Evolutionary conservation across 2,797 vertebrate species (phyloP), one percentile per base, ranked within the genome.

Genomic region (Atherinosoma microstoma): DNA sequence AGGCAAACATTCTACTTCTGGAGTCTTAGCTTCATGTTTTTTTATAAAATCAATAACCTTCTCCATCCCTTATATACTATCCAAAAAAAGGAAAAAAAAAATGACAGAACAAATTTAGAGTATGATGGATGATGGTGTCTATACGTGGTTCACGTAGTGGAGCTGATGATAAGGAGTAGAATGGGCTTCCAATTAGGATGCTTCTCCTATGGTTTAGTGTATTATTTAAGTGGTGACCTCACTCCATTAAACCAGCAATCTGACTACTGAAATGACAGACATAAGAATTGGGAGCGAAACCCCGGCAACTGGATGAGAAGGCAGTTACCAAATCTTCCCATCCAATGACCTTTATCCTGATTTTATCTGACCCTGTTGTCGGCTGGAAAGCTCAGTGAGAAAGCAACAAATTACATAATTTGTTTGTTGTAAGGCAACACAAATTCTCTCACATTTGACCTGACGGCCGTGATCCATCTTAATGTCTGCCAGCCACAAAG

Each of bases 11-110:
- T 90, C 90, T 85, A 91, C 88, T 92, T 87, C 88, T 91, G 84
- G 69, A 82, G 89, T 80, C 78, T 87, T 73, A 68, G 86, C 87
- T 78, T 86, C 71, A 82, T 91, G 84, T 93, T 92, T 91, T 51
- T 87, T 89, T 79, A 86, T 82, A 85, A 89, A 92, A 94, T 95
- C 93, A 92, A 94, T 94, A 93, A 57, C 54, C 13, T n/a, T 84
- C 89, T 47, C 75, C 64, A 88, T 83, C 82, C 67, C 83, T 92
- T 88, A 89, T 92, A 89, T 76, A 65, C 67, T 57, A 77, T 83
- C 75, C 82, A 35, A 90, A 87, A 85, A 69, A 47, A 88, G 88
- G 45, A 54, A 70, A 27, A 86, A 89, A 71, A 56, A 91, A 90
- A 92, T 91, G 86, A 91, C 85, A 86, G 70, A 90, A 91, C 88